Percentiles rank a stretch among this genome's conserved stretches.
Evolutionary conservation across 1,140 invertebrate genomes (phyloP).

Genomic region (Caenorhabditis latens): DNA sequence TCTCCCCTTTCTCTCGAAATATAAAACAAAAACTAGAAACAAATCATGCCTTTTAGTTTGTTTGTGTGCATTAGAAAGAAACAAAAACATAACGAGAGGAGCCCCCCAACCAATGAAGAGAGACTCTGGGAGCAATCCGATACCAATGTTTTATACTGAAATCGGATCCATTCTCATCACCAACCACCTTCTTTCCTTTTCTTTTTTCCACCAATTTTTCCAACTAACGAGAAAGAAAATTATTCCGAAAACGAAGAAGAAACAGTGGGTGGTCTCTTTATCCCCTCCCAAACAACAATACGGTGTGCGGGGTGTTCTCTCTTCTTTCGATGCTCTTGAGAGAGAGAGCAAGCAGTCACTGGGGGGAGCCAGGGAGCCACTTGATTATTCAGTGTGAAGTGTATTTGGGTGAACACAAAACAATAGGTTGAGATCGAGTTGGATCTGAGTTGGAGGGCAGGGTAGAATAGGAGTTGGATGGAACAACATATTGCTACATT

Average conservation of each 20-base stretch:
- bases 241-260: not conserved
- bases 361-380: conserved; percentile 15
- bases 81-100: not conserved
- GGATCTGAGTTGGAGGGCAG: not conserved
- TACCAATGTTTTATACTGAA: conserved; percentile 56
- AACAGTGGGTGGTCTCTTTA: not conserved
- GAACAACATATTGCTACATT: not conserved
- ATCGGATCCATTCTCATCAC: conserved; percentile 23
- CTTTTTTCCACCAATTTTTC: not conserved
- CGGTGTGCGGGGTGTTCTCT: not conserved
- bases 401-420: conserved; percentile 28
- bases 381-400: conserved; percentile 54
- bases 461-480: not conserved
- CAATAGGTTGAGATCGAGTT: not conserved
- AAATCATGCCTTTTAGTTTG: not conserved
- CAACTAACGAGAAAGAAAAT: too few species aligned
- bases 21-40: too few species aligned
- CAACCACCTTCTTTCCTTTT: not conserved
- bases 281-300: not conserved
- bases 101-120: not conserved
- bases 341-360: too few species aligned
- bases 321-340: not conserved
- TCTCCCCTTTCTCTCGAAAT: too few species aligned
- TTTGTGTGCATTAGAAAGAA: conserved; percentile 1
- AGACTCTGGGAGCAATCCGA: conserved; percentile 24